Base-by-base conservation (phyloP, 2,113 vertebrate genomes). In the Silurus asotus region DNA sequence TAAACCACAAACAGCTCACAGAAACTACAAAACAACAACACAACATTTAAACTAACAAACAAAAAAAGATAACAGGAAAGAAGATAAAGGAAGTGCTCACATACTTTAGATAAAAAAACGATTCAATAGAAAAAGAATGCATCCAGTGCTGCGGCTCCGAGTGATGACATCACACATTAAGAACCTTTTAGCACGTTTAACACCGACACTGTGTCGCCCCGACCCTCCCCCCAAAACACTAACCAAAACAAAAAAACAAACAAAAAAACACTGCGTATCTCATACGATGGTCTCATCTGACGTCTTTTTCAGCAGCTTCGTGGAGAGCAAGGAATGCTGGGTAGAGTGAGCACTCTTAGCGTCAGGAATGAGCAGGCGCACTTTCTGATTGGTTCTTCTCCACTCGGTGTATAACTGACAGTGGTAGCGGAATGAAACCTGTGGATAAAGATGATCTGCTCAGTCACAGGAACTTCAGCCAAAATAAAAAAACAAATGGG, bases 341-440 rank as follows among this genome's bases (percentile, higher is more conserved):
- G 95, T n/a, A 0, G 95, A 95, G 89, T 93, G 93, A 0, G 95
- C 90, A 91, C 93, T 95, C 69, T 95, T 94, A 0, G 91, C 88
- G 49, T 96, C 93, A 0, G 95, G 96, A 83, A 97, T 91, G 95
- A 98, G 96, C 93, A 99, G 82, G 13, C 92, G 95, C 0, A 99
- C 98, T 90, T 97, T 97, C 95, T 99, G 98, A 91, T 99, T 97
- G 87, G 96, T 98, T 94, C 96, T 94, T 82, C 97, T 95, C 98
- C 98, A 99, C 92, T 99, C 97, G 0, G 96, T 97, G 93, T 98
- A 99, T 49, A 99, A 93, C 95, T 99, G 97, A 94, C 97, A 99
- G 92, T 99, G 98, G 94, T 98, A 99, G 89, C 97, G 97, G 95
- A 99, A 98, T 55, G 97, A 99, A 5, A 99, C 97, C 97, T 99